Conservation (phyloP, 2,113 vertebrate species). For the Chascanopsetta lugubris region DNA sequence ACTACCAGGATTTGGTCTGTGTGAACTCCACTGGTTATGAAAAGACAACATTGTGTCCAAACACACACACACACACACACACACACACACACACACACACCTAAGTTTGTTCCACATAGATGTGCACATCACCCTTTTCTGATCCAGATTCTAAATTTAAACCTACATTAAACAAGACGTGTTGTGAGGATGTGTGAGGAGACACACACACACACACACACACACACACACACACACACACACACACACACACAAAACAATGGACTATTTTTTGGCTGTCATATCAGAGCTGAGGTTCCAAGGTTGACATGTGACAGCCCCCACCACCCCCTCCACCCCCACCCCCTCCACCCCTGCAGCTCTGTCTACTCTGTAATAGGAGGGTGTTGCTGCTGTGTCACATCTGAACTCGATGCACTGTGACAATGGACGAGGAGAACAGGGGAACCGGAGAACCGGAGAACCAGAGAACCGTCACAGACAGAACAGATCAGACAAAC, state of each 20-base stretch:
- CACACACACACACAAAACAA: neutral
- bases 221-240: no score
- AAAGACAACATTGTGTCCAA: constrained; percentile 48
- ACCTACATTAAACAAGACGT: neutral
- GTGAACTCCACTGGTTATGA: no score
- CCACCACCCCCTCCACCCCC: neutral
- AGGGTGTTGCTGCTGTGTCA: constrained; percentile 29
- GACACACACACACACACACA: no score
- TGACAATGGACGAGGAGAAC: constrained; percentile 25
- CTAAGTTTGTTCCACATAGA: no score
- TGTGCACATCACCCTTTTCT: neutral
- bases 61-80: constrained; percentile 12
- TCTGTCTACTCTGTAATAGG: constrained; percentile 36
- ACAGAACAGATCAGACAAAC: neutral
- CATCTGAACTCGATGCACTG: constrained; percentile 10
- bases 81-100: no score
- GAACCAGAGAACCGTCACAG: neutral
- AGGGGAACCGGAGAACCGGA: neutral
- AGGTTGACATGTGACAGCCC: constrained; percentile 58
- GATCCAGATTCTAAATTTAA: neutral
- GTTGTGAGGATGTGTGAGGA: neutral
- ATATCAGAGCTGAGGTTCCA: constrained; percentile 39
- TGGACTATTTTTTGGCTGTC: constrained; percentile 35
- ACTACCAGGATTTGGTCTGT: no score
- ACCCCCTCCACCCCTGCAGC: constrained; percentile 23